A percentile compares a stretch with the other conserved stretches of the same genome.
Evolutionary conservation across 2,888 invertebrate species (phyloP).

Genomic region (Melipona bicolor): DNA sequence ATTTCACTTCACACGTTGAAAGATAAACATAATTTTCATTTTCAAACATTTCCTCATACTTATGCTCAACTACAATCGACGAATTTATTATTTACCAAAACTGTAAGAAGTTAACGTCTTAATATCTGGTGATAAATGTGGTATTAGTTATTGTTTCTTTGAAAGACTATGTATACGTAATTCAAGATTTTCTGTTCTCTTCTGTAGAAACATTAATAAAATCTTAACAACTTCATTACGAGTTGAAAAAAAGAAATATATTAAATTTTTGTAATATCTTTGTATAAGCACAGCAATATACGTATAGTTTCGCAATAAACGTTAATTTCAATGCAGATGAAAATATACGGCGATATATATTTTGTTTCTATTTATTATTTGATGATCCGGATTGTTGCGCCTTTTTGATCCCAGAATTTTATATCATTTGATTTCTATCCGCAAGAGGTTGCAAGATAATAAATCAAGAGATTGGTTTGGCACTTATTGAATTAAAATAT

Average conservation of each 20-base stretch:
- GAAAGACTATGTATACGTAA: not conserved
- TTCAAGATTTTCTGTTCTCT: not conserved
- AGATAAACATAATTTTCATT: not conserved
- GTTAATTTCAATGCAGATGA: not conserved
- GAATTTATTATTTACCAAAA: not conserved
- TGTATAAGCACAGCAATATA: not conserved
- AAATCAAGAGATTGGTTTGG: not conserved
- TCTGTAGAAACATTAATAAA: not conserved
- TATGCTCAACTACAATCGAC: not conserved
- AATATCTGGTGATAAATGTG: not conserved
- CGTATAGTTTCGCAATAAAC: not conserved
- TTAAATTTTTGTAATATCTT: not conserved
- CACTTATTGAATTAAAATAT: not conserved
- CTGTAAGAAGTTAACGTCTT: not conserved
- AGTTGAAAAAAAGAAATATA: not conserved
- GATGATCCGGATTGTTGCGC: not conserved
- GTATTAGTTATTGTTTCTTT: too few relatives aligned
- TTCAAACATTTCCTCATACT: not conserved
- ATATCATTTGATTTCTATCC: not conserved
- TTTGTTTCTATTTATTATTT: not conserved
- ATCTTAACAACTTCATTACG: not conserved
- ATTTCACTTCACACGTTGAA: not conserved
- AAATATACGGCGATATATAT: not conserved
- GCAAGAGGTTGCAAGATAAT: not conserved
- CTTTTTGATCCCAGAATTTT: not conserved